Base-by-base conservation (phyloP, 2,113 vertebrate genomes). In the Beaufortia kweichowensis region DNA sequence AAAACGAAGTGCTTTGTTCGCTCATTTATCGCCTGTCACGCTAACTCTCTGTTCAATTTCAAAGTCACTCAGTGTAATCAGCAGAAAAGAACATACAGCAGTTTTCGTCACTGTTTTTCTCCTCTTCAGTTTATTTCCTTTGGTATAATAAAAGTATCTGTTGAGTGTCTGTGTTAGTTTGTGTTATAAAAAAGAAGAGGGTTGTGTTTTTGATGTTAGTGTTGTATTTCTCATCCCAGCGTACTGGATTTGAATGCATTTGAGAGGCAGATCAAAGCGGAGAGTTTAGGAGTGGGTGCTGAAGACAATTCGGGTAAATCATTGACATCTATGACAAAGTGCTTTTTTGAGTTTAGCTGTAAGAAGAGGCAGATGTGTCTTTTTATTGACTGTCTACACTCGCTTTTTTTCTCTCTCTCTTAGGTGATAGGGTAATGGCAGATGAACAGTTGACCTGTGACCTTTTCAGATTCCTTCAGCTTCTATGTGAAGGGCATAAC, bases 401-500 rank as follows among this genome's bases (percentile, higher is more conserved):
- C 41, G 50, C 57, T n/a, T 15, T 29, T 1, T 56, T 8, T 76
- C 35, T 81, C 68, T 55, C 21, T 41, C 46, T 82, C 35, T 70
- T 88, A 98, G 95, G 93, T 82, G 95, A 95, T 75, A 96, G 95
- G 61, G 95, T 98, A 79, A 95, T 98, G 89, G 94, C 94, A 72
- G 94, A 98, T 81, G 95, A 94, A 39, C 93, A 95, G 55, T 89
- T 98, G 75, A 98, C 94, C 48, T 97, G 95, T 90, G 96, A 98
- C 86, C 94, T 98, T 43, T 98, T 98, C 86, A 93, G 96, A 50
- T 98, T 98, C 83, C 94, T 98, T 28, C 96, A 98, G 3, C 90
- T 98, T 84, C 94, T 98, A 2, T 98, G 96, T 85, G 96, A 98
- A 93, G 96, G 96, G 79, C 96, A 98, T 88, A 98, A 93, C 86